Evolutionary conservation across 2,797 vertebrate species (phyloP), one percentile per base, ranked within the genome.

Genomic region (Neomorphus geoffroyi): DNA sequence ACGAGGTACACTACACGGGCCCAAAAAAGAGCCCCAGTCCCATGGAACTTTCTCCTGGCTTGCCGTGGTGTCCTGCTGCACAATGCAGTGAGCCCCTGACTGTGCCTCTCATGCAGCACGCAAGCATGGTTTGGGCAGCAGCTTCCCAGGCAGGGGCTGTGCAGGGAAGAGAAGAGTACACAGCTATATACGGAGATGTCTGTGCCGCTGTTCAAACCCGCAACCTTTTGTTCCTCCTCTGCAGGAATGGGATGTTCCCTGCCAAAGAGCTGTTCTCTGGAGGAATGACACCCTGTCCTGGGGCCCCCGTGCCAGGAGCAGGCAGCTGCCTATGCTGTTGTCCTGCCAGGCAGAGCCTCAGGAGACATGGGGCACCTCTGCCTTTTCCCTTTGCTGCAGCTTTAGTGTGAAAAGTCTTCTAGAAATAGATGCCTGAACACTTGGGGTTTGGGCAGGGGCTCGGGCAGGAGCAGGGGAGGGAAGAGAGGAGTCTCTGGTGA

Each of bases 1-100:
- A 26, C 2, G 3, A 32, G 18, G 28, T 12, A 18, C 17, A 6
- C 9, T 18, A 18, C 0, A 0, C 8, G 5, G 30, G n/a, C 8
- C 9, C 6, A 18, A 60, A 18, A 26, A 66, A 15, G 13, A 46
- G 23, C 56, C 35, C 26, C 12, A 10, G 9, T 4, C 11, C 16
- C 23, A 6, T 1, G 10, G 46, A 65, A 27, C 8, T 69, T 89
- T 71, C 28, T 92, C 21, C 30, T 2, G 1, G 10, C 5, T 57
- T 41, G 3, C 33, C 2, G 0, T 8, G 16, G 32, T 37, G 60
- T 22, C 57, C 43, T 53, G 57, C 1, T 2, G 21, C 26, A 18
- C 1, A 0, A 1, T 58, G 23, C 26, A 17, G 33, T 0, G 0
- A 65, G 26, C 54, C 56, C 26, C 73, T 74, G 60, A 11, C 30